Conservation (phyloP, 2,113 vertebrate species). For the Perca fluviatilis region DNA sequence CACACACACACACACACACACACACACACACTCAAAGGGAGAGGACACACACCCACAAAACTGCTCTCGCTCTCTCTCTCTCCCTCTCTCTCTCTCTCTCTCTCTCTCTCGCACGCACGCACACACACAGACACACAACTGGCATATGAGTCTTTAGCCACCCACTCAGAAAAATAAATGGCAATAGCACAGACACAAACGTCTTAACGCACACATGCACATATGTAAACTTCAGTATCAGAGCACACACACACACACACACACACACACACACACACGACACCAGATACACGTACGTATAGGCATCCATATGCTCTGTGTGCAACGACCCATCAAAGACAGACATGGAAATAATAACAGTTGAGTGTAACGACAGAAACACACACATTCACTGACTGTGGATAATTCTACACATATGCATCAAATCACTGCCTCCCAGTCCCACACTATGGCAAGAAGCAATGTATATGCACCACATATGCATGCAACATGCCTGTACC, state of each 20-base stretch:
- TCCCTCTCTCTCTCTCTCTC: conserved; percentile 8
- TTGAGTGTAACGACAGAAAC: conserved; percentile 66
- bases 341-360: conserved; percentile 81
- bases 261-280: conserved; percentile 56
- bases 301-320: conserved; percentile 74
- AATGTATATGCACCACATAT: conserved; percentile 71
- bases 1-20: conserved; percentile 61
- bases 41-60: conserved; percentile 49
- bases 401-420: conserved; percentile 78
- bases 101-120: background rate
- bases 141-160: conserved; percentile 76
- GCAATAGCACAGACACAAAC: conserved; percentile 62
- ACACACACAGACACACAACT: conserved; percentile 63
- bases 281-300: conserved; percentile 74
- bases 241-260: conserved; percentile 15
- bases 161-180: conserved; percentile 82
- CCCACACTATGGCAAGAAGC: conserved; percentile 53
- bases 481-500: conserved; percentile 53
- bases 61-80: conserved; percentile 34
- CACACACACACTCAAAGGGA: conserved; percentile 50
- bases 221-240: conserved; percentile 37
- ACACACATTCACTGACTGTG: conserved; percentile 56
- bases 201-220: conserved; percentile 30
- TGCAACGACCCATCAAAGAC: conserved; percentile 80
- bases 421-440: conserved; percentile 69